Evolutionary conservation across 2,797 vertebrate species (phyloP).

Genomic region (Tokudaia muenninki): DNA sequence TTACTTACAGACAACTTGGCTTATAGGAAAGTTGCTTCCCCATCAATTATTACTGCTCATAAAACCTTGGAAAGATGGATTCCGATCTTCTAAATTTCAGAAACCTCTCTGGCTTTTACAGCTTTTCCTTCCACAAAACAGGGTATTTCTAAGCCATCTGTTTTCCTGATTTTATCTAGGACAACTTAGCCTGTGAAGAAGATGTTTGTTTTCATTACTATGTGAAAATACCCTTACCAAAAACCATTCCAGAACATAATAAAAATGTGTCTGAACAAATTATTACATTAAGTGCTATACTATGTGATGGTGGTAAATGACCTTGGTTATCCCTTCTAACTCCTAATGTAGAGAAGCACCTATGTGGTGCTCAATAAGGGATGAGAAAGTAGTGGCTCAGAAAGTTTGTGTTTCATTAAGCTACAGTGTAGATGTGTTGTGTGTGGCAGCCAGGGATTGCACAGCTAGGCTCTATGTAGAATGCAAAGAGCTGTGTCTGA

Average conservation of each 20-base stretch:
- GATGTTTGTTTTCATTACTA: neutral
- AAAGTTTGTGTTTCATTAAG: no score
- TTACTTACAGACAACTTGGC: neutral
- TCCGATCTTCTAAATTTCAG: neutral
- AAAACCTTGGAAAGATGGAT: neutral
- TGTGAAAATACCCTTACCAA: slow-evolving; percentile 2
- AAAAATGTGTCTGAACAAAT: neutral
- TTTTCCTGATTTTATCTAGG: neutral
- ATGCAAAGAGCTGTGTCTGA: neutral
- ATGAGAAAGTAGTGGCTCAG: neutral
- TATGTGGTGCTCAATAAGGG: neutral
- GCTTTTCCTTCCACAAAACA: neutral
- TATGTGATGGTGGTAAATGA: neutral
- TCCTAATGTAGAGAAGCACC: neutral
- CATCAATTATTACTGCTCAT: neutral
- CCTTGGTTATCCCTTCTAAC: neutral
- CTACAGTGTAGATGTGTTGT: no score
- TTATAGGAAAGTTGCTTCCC: neutral
- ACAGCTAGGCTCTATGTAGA: neutral
- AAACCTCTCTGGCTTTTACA: neutral
- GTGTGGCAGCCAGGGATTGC: fast-evolving
- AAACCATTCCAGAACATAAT: neutral
- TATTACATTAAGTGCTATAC: neutral
- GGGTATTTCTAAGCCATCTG: no score
- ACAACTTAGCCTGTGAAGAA: neutral